Evolutionary conservation across 2,113 vertebrate species (phyloP).

Genomic region (Lamprotornis superbus): DNA sequence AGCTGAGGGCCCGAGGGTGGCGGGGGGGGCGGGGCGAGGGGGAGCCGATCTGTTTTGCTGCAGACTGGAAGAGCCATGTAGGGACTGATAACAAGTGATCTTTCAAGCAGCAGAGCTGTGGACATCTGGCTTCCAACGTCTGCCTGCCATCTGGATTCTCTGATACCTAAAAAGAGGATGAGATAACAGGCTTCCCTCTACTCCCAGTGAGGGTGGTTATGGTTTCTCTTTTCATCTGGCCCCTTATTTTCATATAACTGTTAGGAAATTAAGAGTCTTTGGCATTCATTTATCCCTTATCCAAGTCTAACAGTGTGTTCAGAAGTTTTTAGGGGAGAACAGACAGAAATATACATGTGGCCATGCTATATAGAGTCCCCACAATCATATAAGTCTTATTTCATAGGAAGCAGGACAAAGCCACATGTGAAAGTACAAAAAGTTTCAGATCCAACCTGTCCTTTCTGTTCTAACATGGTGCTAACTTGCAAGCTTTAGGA

Average conservation of each 20-base stretch:
- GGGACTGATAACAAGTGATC: not conserved
- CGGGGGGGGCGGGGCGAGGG: too few species aligned
- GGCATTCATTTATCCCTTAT: not conserved
- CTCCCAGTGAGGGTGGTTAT: not conserved
- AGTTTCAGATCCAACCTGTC: not conserved
- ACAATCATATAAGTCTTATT: not conserved
- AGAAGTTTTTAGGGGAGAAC: not conserved
- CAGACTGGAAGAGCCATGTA: not conserved
- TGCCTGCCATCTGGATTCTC: slow-evolving; percentile 4
- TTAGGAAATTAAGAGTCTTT: not conserved
- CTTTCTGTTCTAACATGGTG: not conserved
- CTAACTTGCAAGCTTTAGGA: not conserved
- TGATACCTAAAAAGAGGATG: not conserved
- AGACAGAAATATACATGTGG: not conserved
- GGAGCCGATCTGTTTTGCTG: not conserved
- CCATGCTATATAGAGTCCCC: not conserved
- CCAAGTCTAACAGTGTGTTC: not conserved
- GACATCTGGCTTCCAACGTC: not conserved
- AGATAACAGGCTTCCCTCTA: not conserved
- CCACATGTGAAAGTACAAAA: not conserved
- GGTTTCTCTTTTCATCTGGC: not conserved
- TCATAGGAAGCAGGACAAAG: not conserved
- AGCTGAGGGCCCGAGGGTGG: not conserved
- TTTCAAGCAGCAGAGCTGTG: not conserved
- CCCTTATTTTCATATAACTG: not conserved